These are phyloP conservation scores for Poecilia wingei DNA, from an alignment of 2,797 vertebrate species.

Conservation along the genomic window DNA sequence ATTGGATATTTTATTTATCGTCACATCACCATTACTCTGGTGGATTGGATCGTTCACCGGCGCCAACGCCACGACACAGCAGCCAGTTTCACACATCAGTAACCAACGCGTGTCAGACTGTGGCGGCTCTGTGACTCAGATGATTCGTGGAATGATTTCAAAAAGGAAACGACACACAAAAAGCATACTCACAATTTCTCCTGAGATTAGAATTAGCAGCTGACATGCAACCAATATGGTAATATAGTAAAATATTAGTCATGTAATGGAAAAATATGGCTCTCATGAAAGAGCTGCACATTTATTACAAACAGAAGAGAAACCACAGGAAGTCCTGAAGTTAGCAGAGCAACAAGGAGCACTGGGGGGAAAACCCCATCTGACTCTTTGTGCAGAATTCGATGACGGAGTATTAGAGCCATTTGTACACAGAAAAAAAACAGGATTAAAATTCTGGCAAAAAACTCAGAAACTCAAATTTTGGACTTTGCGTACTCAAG, in stretches of 20 bases:
- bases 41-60: neutral
- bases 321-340: neutral
- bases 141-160: neutral
- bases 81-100: slow-evolving; percentile 3
- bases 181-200: neutral
- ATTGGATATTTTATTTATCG: neutral
- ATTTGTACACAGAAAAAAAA: too few relatives aligned
- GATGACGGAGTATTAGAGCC: too few relatives aligned
- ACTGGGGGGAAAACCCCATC: too few relatives aligned
- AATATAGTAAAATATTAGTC: neutral
- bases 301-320: neutral
- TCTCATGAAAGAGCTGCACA: neutral
- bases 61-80: neutral
- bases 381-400: too few relatives aligned
- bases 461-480: too few relatives aligned
- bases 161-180: neutral
- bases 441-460: too few relatives aligned
- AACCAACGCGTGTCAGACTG: neutral
- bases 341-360: neutral
- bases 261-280: neutral
- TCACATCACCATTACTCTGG: neutral
- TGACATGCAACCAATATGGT: neutral
- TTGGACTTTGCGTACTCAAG: too few relatives aligned
- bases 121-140: neutral
- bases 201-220: neutral